phyloP scores from a whole-genome alignment of 2,888 invertebrate genomes.

The Abrostola triplasia region DNA sequence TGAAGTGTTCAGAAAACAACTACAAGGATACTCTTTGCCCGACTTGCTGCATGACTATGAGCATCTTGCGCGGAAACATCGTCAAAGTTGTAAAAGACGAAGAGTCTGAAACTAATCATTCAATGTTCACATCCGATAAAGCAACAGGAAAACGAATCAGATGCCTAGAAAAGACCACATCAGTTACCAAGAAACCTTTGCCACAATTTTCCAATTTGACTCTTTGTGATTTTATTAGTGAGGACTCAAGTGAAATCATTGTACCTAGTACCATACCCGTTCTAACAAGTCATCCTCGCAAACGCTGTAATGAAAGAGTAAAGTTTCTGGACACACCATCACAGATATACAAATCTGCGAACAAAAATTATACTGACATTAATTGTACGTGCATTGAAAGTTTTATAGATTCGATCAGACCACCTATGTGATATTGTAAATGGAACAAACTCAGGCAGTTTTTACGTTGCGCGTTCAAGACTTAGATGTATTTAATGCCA shows the following conservation, averaged over 20 bases:
- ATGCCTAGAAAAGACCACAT: constrained; percentile 61
- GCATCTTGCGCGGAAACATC: constrained; percentile 57
- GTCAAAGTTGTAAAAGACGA: constrained; percentile 72
- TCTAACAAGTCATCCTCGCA: constrained; percentile 8
- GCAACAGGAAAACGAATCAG: constrained; percentile 54
- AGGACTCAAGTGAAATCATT: constrained; percentile 37
- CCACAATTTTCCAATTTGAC: constrained; percentile 46
- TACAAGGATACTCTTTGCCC: constrained; percentile 64
- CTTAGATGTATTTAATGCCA: constrained; percentile 9
- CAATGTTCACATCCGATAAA: constrained; percentile 63
- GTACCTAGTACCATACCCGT: neutral
- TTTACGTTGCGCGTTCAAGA: neutral
- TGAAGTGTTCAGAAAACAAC: constrained; percentile 25
- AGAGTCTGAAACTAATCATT: constrained; percentile 63
- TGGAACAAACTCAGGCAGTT: neutral
- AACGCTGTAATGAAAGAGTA: constrained; percentile 55
- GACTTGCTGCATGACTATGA: constrained; percentile 66
- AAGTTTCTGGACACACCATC: constrained; percentile 22
- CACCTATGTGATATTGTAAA: constrained; percentile 51
- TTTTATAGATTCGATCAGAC: constrained; percentile 74
- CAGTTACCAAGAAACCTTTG: constrained; percentile 40
- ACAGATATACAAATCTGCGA: neutral
- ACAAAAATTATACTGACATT: constrained; percentile 6
- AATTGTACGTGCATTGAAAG: constrained; percentile 68
- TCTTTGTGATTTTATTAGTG: constrained; percentile 43